Conservation (phyloP, 2,888 invertebrate species). For the Thymelicus acteon region DNA sequence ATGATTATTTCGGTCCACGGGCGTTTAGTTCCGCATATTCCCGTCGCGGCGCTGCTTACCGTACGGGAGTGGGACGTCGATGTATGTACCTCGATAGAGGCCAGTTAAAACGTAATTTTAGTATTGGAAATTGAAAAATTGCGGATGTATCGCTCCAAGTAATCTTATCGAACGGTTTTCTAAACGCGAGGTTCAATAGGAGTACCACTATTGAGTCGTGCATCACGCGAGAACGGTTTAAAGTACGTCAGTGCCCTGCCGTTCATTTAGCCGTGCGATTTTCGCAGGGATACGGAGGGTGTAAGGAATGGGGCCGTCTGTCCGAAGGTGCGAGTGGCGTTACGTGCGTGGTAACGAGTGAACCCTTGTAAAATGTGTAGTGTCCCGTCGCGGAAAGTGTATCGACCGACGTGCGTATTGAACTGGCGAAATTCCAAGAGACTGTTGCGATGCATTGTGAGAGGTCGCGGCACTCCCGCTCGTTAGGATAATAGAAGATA, state of each 20-base stretch:
- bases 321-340: slow-evolving; percentile 25
- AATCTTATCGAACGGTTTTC: slow-evolving; percentile 39
- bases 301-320: slow-evolving; percentile 41
- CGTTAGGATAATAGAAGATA: slow-evolving; percentile 57
- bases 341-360: slow-evolving; percentile 27
- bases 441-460: slow-evolving; percentile 48
- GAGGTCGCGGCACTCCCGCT: slow-evolving; percentile 51
- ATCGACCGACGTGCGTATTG: slow-evolving; percentile 58
- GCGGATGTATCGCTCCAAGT: slow-evolving; percentile 51
- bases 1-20: slow-evolving; percentile 84
- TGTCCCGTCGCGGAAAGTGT: slow-evolving; percentile 49
- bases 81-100: slow-evolving; percentile 69
- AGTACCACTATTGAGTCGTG: slow-evolving; percentile 1
- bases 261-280: slow-evolving; percentile 59
- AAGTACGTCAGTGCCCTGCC: slow-evolving; percentile 45
- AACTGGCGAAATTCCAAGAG: slow-evolving; percentile 62
- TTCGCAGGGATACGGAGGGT: slow-evolving; percentile 57
- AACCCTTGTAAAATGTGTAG: slow-evolving; percentile 45
- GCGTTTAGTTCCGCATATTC: slow-evolving; percentile 75
- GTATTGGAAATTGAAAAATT: slow-evolving; percentile 69
- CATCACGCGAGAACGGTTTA: slow-evolving; percentile 13
- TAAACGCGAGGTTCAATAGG: slow-evolving; percentile 1
- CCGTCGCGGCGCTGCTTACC: slow-evolving; percentile 71
- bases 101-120: slow-evolving; percentile 73
- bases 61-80: slow-evolving; percentile 63